A percentile compares a stretch with the other conserved stretches of the same genome.
Evolutionary conservation across 2,113 vertebrate genomes (phyloP).

Genomic region (Oncorhynchus mykiss): DNA sequence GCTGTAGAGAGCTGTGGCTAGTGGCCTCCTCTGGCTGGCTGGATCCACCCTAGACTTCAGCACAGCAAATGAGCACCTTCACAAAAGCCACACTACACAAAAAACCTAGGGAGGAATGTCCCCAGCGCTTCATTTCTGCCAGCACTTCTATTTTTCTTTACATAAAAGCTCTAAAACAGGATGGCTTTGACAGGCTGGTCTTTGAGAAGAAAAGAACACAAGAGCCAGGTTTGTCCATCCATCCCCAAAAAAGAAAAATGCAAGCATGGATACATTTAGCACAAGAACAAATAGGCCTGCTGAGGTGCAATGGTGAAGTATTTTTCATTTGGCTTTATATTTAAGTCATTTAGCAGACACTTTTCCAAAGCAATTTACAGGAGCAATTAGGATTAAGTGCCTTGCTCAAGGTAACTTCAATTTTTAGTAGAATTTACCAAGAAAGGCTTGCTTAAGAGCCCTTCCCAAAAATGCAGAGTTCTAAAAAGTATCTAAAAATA

Average conservation of each 20-base stretch:
- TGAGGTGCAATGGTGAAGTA: too few relatives aligned
- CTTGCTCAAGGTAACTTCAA: too few relatives aligned
- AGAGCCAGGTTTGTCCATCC: not conserved
- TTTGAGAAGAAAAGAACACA: not conserved
- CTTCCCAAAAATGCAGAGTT: too few relatives aligned
- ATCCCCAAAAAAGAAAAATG: not conserved
- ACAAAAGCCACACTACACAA: slow-evolving; percentile 75
- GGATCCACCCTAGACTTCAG: slow-evolving; percentile 66
- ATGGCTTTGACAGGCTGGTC: not conserved
- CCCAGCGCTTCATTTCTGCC: slow-evolving; percentile 56
- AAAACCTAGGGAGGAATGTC: slow-evolving; percentile 69
- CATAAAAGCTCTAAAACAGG: not conserved
- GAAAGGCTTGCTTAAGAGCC: too few relatives aligned
- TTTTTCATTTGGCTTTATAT: too few relatives aligned
- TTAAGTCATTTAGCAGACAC: too few relatives aligned
- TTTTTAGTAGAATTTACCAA: too few relatives aligned
- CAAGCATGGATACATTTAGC: not conserved
- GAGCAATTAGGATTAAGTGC: too few relatives aligned
- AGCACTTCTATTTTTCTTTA: slow-evolving; percentile 47
- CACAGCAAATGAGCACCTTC: slow-evolving; percentile 70
- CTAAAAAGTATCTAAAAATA: not conserved
- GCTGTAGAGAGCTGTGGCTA: slow-evolving; percentile 30
- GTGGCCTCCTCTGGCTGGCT: slow-evolving; percentile 48
- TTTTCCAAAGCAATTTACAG: too few relatives aligned
- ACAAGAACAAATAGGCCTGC: too few relatives aligned